Base-by-base conservation (phyloP, 2,797 vertebrate species). In the Brachymystax lenok region DNA sequence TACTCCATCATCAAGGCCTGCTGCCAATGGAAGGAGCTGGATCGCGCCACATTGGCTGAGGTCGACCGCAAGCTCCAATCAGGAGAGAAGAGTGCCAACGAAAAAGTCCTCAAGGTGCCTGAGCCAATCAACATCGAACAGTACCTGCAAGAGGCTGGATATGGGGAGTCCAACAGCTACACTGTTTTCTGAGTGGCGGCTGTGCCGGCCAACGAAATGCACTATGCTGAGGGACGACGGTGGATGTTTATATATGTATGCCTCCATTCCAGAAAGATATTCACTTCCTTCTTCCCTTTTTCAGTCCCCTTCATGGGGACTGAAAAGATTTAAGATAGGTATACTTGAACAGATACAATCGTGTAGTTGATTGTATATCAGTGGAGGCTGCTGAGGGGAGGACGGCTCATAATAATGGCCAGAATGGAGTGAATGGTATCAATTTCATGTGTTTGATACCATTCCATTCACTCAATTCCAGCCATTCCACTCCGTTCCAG, bases 1-100 rank as follows among this genome's bases (percentile, higher is more conserved):
- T 94, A 98, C 14, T 67, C 84, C 17, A 85, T 98, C 84, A 98
- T 99, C 88, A 97, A 95, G 86, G 82, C 86, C 33, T 98, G 98
- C 85, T 97, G 96, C 94, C 93, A 93, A 5, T 99, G 97, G 97
- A 95, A 86, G 79, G 95, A 94, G 61, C 77, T 87, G 13, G 91
- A 93, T 6, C 92, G 97, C 0, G 93, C 95, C 5, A 83, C 92
- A 1, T 88, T 95, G 75, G 78, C 82, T 14, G 95, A 96, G 17
- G 77, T 98, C 74, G 80, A 78, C 69, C 88, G 68, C 19, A 95
- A 92, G 75, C 90, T 99, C 3, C 79, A 91, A 76, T 83, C 86
- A 1, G 96, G 92, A 7, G 80, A 94, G 69, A 96, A 93, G 79
- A 90, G 82, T 21, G 95, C 96, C 67, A 94, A 94, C 28, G 96